Base-by-base conservation (phyloP, 2,113 vertebrate genomes). In the Myotis davidii region DNA sequence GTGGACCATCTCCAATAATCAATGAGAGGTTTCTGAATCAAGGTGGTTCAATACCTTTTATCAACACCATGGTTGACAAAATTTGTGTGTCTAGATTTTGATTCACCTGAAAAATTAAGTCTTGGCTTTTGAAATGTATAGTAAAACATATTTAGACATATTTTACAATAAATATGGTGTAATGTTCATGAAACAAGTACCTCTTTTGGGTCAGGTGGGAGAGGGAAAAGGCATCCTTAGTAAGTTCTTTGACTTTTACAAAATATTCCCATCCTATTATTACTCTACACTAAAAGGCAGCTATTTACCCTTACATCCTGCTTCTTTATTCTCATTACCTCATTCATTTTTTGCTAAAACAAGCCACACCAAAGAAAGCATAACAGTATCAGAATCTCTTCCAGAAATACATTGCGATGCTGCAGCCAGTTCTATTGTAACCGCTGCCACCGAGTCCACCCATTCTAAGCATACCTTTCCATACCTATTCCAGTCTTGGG, bases 51-150 rank as follows among this genome's bases (percentile, higher is more conserved):
- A 61, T 23, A 61, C 56, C 23, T 59, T 25, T 59, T 61, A 25
- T 61, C 59, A 81, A 89, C n/a, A 37, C 69, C 84, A 23, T 16
- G 4, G 20, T 29, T 82, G 34, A 69, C 20, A 79, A 83, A 95
- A 91, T 18, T 14, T 64, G 6, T 50, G 23, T 37, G 32, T 93
- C 70, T 56, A 69, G 29, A 23, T 32, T 73, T 93, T 77, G 45
- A 94, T 29, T 87, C 27, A 70, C 8, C n/a, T 72, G 45, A 77
- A 94, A 93, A 84, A 54, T 52, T 25, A 95, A 59, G 39, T 29
- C 84, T 17, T 72, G 16, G 20, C 42, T 88, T 88, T 76, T 81
- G 42, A 95, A 76, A 16, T 77, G 29, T 48, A 77, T 0, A 52
- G 42, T 65, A 39, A 78, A 86, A 70, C 29, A 42, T 42, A 85